Evolutionary conservation across 2,113 vertebrate genomes (phyloP).

Genomic region (Chionis minor): DNA sequence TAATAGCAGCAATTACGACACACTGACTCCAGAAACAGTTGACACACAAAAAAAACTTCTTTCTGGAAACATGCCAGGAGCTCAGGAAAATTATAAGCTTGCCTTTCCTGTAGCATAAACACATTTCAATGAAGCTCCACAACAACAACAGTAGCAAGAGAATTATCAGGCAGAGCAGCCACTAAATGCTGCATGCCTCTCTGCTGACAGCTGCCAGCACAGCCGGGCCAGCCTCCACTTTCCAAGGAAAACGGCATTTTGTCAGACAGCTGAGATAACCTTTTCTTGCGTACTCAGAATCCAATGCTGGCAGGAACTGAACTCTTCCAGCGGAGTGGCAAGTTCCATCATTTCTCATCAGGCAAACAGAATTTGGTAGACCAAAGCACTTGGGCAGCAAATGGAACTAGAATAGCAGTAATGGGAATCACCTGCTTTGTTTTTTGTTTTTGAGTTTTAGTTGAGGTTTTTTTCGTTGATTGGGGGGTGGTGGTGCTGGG

Average conservation of each 20-base stretch:
- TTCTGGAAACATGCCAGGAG: neutral
- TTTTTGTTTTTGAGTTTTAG: neutral
- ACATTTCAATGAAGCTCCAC: neutral
- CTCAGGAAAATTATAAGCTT: neutral
- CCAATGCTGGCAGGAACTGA: neutral
- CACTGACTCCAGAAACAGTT: neutral
- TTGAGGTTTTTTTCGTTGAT: neutral
- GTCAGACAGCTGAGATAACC: neutral
- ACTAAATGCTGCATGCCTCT: neutral
- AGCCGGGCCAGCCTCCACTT: neutral
- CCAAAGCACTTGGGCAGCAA: neutral
- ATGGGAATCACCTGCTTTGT: neutral
- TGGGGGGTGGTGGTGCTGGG: too few relatives aligned
- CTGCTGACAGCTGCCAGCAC: neutral
- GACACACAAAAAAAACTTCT: neutral
- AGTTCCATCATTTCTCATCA: neutral
- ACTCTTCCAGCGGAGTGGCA: neutral
- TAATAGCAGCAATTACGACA: neutral
- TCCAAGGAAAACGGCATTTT: neutral
- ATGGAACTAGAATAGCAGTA: neutral
- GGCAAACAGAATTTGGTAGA: neutral
- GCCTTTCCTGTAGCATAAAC: slow-evolving; percentile 14
- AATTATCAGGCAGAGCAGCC: neutral
- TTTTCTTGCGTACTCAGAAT: neutral
- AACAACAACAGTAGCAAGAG: neutral